A percentile compares a stretch with the other conserved stretches of the same genome.
Evolutionary conservation across 1,140 invertebrate species (phyloP).

Genomic region (Drosophila nasuta): DNA sequence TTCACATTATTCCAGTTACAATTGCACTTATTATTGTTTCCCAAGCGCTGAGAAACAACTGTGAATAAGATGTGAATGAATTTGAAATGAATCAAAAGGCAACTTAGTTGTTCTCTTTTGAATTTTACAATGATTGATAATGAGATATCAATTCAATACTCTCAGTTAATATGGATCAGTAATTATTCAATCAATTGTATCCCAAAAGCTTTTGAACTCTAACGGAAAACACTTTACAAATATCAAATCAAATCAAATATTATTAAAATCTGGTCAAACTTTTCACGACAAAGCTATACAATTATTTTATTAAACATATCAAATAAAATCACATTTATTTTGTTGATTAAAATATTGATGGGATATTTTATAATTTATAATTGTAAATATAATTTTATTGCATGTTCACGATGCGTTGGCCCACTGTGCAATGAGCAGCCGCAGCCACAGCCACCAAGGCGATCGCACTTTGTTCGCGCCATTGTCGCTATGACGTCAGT

Average conservation of each 20-base stretch:
- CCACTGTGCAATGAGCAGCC: constrained; percentile 23
- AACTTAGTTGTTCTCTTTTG: neutral
- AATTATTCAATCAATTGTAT: no score
- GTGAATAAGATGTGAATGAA: neutral
- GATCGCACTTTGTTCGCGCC: constrained; percentile 42
- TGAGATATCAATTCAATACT: neutral
- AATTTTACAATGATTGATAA: constrained; percentile 28
- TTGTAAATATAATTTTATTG: constrained; percentile 33
- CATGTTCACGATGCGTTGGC: constrained; percentile 8
- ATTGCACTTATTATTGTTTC: neutral
- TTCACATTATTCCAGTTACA: neutral
- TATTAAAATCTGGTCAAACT: no score
- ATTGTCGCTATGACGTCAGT: constrained; percentile 47
- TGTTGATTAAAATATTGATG: no score
- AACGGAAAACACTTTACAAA: no score
- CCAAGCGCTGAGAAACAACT: neutral
- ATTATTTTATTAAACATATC: no score
- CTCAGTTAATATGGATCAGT: no score
- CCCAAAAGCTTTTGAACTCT: no score
- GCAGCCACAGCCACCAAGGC: neutral
- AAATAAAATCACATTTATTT: no score
- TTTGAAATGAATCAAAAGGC: constrained; percentile 9
- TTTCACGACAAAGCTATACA: no score
- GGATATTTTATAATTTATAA: no score
- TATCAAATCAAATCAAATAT: no score